Percentiles rank a stretch among this genome's conserved stretches.
Evolutionary conservation across 2,797 vertebrate species (phyloP).

Genomic region (Picus viridis): DNA sequence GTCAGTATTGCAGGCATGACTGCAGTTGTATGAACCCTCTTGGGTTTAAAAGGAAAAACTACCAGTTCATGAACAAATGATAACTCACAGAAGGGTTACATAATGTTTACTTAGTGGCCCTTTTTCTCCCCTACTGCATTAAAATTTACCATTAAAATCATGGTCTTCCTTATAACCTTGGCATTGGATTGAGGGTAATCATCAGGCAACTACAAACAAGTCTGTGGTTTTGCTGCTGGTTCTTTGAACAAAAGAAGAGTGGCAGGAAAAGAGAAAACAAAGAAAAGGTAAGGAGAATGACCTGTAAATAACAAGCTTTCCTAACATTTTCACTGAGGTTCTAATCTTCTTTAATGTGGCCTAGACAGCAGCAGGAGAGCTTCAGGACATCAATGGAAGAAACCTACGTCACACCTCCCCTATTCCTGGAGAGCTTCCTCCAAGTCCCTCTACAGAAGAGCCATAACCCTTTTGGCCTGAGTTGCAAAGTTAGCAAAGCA

Average conservation of each 20-base stretch:
- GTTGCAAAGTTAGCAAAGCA: constrained; percentile 36
- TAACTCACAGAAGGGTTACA: not conserved
- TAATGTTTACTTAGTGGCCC: not conserved
- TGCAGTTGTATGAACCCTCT: not conserved
- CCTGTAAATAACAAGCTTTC: constrained; percentile 9
- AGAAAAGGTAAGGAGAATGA: constrained; percentile 20
- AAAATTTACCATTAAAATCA: constrained; percentile 14
- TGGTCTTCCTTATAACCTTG: constrained; percentile 16
- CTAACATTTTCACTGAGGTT: constrained; percentile 31
- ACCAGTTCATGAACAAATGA: not conserved
- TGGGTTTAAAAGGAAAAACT: constrained; percentile 25
- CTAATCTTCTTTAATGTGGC: constrained; percentile 30
- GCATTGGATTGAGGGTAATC: not conserved
- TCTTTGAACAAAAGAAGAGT: not conserved
- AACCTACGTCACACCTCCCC: constrained; percentile 40
- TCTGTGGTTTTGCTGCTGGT: not conserved
- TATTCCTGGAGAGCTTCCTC: constrained; percentile 28
- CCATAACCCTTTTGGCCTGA: constrained; percentile 18
- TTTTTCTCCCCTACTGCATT: not conserved
- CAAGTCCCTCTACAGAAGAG: constrained; percentile 4
- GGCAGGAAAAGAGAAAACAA: constrained; percentile 11
- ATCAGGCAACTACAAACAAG: not conserved
- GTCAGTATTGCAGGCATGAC: not conserved
- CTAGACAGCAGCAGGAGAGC: constrained; percentile 11
- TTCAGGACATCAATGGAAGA: constrained; percentile 15